These are phyloP conservation scores for Pyrgilauda ruficollis DNA, from an alignment of 2,113 vertebrate genomes.

Conservation along the genomic window DNA sequence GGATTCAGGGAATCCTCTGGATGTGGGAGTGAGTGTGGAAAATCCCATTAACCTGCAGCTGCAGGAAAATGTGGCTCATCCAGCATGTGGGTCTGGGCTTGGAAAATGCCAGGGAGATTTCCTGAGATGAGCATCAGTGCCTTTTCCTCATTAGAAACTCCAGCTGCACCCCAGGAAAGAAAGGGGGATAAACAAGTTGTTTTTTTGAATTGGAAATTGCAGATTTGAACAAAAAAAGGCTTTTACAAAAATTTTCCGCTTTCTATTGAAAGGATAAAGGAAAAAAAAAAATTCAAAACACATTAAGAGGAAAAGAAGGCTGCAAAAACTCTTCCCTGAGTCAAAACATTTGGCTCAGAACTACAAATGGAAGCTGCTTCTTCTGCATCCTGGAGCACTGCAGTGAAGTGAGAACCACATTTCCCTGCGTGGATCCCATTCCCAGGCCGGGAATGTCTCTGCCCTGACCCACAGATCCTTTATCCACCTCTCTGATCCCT, in stretches of 20 bases:
- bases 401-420: not conserved
- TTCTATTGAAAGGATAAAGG: not conserved
- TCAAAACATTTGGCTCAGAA: not conserved
- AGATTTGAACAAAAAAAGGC: not conserved
- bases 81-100: not conserved
- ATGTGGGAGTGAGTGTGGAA: accelerated
- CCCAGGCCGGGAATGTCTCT: not conserved
- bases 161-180: not conserved
- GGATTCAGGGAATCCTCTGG: not conserved
- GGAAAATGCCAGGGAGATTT: not conserved
- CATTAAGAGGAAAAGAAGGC: not conserved
- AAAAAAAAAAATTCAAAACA: not conserved
- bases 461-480: not conserved
- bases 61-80: not conserved
- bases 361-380: not conserved
- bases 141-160: not conserved
- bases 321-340: not conserved
- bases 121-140: not conserved
- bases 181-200: not conserved
- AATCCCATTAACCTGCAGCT: not conserved
- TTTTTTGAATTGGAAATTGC: not conserved
- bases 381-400: not conserved
- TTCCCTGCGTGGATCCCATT: not conserved
- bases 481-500: not conserved
- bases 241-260: not conserved